A percentile compares a stretch with the other conserved stretches of the same genome.
Evolutionary conservation across 2,113 vertebrate genomes (phyloP).

Genomic region (Glaucidium brasilianum): DNA sequence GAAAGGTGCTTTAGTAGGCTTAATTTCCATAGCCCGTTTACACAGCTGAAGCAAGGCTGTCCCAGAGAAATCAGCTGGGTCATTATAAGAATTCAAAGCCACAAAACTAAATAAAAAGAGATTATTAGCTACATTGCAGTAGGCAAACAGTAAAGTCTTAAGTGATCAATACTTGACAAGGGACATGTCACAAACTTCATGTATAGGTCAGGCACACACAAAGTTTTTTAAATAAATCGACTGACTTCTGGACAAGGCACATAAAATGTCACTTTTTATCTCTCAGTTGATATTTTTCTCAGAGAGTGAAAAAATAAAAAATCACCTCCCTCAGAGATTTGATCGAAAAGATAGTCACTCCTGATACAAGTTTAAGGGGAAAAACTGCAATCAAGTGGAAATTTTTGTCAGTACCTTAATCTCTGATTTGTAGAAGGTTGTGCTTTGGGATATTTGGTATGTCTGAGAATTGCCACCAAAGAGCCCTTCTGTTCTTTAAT

Average conservation of each 20-base stretch:
- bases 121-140: slow-evolving; percentile 73
- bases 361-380: slow-evolving; percentile 69
- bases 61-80: slow-evolving; percentile 77
- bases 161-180: slow-evolving; percentile 77
- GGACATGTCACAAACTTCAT: slow-evolving; percentile 70
- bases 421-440: slow-evolving; percentile 82
- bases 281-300: slow-evolving; percentile 75
- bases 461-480: slow-evolving; percentile 80
- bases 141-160: slow-evolving; percentile 74
- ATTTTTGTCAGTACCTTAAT: slow-evolving; percentile 80
- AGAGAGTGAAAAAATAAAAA: slow-evolving; percentile 32
- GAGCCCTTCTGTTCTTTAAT: slow-evolving; percentile 80
- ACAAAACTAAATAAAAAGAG: slow-evolving; percentile 77
- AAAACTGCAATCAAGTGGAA: slow-evolving; percentile 79
- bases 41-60: slow-evolving; percentile 67
- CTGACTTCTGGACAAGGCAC: slow-evolving; percentile 65
- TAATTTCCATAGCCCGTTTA: slow-evolving; percentile 76
- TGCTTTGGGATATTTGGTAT: slow-evolving; percentile 81
- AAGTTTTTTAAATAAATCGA: slow-evolving; percentile 72
- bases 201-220: slow-evolving; percentile 70
- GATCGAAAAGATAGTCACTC: slow-evolving; percentile 74
- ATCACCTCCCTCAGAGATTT: slow-evolving; percentile 67
- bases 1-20: slow-evolving; percentile 60
- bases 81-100: slow-evolving; percentile 78
- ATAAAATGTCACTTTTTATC: slow-evolving; percentile 80